Conservation (phyloP, 2,797 vertebrate genomes). For the Erethizon dorsatum region DNA sequence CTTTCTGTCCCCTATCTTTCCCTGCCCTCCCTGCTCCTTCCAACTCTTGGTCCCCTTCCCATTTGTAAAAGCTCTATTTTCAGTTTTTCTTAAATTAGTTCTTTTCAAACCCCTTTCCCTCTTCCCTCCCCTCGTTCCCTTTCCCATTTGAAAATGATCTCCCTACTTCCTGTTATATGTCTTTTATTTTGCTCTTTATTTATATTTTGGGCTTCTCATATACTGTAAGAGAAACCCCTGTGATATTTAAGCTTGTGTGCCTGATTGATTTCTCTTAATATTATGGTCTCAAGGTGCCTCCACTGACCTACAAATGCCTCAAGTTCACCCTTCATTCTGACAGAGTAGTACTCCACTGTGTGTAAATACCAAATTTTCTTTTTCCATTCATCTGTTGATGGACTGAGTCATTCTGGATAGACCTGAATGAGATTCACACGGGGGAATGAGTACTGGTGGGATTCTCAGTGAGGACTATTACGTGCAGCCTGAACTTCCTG, state of each 20-base stretch:
- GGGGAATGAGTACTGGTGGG: neutral
- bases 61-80: neutral
- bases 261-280: neutral
- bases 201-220: neutral
- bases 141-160: neutral
- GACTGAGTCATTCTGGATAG: neutral
- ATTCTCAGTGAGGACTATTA: neutral
- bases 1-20: neutral
- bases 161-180: neutral
- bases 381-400: too few relatives aligned
- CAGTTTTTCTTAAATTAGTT: neutral
- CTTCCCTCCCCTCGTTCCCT: neutral
- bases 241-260: neutral
- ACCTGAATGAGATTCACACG: neutral
- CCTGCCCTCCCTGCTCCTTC: neutral
- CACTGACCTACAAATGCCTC: neutral
- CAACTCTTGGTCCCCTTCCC: neutral
- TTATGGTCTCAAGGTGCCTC: neutral
- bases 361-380: neutral
- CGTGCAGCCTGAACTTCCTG: accelerated
- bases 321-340: neutral
- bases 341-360: neutral
- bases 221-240: neutral
- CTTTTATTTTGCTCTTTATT: neutral
- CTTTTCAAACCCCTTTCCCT: neutral